Evolutionary conservation across 1,140 invertebrate genomes (phyloP).

Genomic region (Calephelis nemesis): DNA sequence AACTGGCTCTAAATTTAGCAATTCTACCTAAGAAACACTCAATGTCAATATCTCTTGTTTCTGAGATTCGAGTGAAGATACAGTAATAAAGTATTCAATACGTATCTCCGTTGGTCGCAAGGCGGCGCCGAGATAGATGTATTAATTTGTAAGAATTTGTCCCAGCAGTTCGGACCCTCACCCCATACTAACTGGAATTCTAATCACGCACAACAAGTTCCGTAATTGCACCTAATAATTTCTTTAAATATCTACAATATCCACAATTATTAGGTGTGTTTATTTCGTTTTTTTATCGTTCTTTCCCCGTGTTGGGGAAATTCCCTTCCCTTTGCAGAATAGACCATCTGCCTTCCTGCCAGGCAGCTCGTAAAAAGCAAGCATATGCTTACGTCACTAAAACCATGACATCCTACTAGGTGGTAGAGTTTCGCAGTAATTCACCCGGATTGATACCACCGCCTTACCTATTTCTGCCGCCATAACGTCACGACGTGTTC

Average conservation of each 20-base stretch:
- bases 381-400: too few relatives aligned
- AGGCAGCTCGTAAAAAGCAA: too few relatives aligned
- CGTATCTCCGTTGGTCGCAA: conserved; percentile 61
- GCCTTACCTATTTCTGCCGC: too few relatives aligned
- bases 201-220: conserved; percentile 76
- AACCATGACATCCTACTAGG: too few relatives aligned
- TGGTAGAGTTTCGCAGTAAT: too few relatives aligned
- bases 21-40: conserved; percentile 22
- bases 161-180: conserved; percentile 61
- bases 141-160: conserved; percentile 79
- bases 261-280: conserved; percentile 17
- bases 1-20: too few relatives aligned
- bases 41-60: conserved; percentile 40
- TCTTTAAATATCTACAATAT: conserved; percentile 64
- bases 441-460: too few relatives aligned
- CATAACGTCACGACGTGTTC: too few relatives aligned
- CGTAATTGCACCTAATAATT: conserved; percentile 78
- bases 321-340: too few relatives aligned
- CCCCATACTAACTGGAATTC: conserved; percentile 57
- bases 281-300: background rate
- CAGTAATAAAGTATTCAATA: conserved; percentile 69
- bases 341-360: too few relatives aligned
- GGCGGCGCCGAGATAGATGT: conserved; percentile 62
- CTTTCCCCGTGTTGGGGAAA: too few relatives aligned
- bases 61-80: conserved; percentile 47